Base-by-base conservation (phyloP, 37 sponge, comb jelly and placozoan species). In the Chondrosia reniformis region DNA sequence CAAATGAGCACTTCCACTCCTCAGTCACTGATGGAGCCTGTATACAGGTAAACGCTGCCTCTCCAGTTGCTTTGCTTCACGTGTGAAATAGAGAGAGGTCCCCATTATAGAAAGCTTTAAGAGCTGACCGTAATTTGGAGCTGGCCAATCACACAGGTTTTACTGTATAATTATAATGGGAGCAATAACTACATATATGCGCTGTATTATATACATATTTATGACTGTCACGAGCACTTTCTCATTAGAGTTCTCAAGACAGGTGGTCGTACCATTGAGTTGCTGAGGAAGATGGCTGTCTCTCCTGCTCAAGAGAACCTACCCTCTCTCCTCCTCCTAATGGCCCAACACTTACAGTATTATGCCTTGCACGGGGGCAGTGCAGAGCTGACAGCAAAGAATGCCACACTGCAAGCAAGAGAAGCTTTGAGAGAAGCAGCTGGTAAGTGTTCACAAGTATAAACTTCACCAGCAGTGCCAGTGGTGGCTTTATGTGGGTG, bases 371-470 rank as follows among this genome's bases (percentile, higher is more conserved):
- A 55, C 9, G 80, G 80, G 10, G 80, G 80, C n/a, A 65, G 67
- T 79, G 49, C 80, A 33, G 80, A 79, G 22, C 67, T 79, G 15
- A 63, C 57, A 24, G 40, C 67, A n/a, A 46, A 34, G 21, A 63
- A 42, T 65, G 66, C 80, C 13, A 28, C 45, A 42, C 67, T 66
- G 36, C 80, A 79, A 43, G 80, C 80, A 3, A 34, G 46, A 25
- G 80, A 65, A 49, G 80, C 80, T 46, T 66, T 67, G 24, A 22
- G 66, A 27, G 80, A 79, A 40, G 44, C 80, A 79, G 67, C 67
- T 33, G 67, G 80, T 79, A 49, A 31, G 67, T 31, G 22, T 13
- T 7, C n/a, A 30, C 28, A 30, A 30, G 61, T 59, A n/a, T n/a
- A n/a, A n/a, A n/a, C n/a, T n/a, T n/a, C n/a, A n/a, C n/a, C n/a